Percentiles rank a stretch among this genome's conserved stretches.
Conservation (phyloP, 2,113 vertebrate species). For the Engraulis encrasicolus region DNA sequence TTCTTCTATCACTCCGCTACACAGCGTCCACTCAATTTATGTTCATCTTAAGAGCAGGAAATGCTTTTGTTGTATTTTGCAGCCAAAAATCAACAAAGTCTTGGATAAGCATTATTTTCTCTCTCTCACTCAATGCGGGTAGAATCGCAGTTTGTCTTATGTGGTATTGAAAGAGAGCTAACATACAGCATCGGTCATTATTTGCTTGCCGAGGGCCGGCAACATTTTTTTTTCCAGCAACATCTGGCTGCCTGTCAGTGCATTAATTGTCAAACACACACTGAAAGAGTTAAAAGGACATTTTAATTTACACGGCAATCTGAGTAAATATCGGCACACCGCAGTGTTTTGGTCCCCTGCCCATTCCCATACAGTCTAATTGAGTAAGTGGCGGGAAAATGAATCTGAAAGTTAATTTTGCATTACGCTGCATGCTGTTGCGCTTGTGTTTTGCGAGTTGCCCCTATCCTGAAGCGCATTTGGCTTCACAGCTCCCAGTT, state of each 20-base stretch:
- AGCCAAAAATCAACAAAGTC: not conserved
- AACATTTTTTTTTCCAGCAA: not conserved
- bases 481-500: not conserved
- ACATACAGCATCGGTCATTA: not conserved
- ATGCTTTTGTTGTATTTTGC: not conserved
- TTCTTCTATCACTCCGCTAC: not conserved
- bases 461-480: not conserved
- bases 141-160: not conserved
- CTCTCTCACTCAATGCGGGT: not conserved
- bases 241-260: not conserved
- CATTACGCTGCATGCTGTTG: not conserved
- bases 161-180: not conserved
- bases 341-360: not conserved
- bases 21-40: not conserved
- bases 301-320: not conserved
- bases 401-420: slow-evolving; percentile 11
- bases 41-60: not conserved
- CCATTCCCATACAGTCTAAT: not conserved
- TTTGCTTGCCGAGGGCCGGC: not conserved
- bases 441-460: not conserved
- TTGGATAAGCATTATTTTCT: not conserved
- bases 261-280: not conserved
- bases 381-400: slow-evolving; percentile 14
- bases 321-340: not conserved
- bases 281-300: not conserved